phyloP scores from a whole-genome alignment of 2,888 invertebrate species.

The Stratiomys singularior region DNA sequence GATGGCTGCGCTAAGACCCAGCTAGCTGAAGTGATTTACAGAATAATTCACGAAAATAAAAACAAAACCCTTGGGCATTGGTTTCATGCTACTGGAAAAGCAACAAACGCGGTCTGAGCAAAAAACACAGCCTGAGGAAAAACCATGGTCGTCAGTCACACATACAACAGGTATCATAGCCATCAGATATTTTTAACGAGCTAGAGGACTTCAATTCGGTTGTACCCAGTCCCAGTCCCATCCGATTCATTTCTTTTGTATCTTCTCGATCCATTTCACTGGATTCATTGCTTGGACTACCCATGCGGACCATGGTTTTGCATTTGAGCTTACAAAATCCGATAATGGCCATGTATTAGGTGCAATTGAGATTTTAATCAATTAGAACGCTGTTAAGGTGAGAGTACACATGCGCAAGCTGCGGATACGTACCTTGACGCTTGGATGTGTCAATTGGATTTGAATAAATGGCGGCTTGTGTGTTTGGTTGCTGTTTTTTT shows the following conservation, averaged over 20 bases:
- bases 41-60: too few species aligned
- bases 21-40: too few species aligned
- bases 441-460: not conserved
- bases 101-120: not conserved
- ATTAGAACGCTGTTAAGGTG: conserved; percentile 26
- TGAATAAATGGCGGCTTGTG: too few species aligned
- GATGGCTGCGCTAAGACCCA: too few species aligned
- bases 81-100: not conserved
- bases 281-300: conserved; percentile 1
- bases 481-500: not conserved
- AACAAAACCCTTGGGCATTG: too few species aligned
- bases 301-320: too few species aligned
- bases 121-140: not conserved
- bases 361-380: conserved; percentile 43
- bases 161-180: conserved; percentile 25
- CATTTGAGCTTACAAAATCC: not conserved
- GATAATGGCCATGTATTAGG: conserved; percentile 38
- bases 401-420: not conserved
- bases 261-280: conserved; percentile 12
- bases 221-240: not conserved
- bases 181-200: conserved; percentile 42
- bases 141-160: not conserved
- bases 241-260: not conserved
- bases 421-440: not conserved
- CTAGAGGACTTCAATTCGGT: not conserved